Evolutionary conservation across 2,113 vertebrate species (phyloP).

Genomic region (Scalopus aquaticus): DNA sequence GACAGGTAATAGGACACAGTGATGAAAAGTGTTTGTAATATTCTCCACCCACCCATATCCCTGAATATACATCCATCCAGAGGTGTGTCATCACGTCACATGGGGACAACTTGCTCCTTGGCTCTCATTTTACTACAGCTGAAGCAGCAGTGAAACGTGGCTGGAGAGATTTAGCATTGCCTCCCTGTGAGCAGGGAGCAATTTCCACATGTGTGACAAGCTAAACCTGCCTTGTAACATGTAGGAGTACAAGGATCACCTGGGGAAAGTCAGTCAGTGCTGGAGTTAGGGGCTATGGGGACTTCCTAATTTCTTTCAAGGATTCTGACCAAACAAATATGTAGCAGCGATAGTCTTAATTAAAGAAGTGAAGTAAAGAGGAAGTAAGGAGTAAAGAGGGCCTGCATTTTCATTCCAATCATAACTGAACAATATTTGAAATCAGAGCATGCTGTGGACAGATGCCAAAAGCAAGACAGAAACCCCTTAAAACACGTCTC

Average conservation of each 20-base stretch:
- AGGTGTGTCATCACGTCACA: conserved; percentile 37
- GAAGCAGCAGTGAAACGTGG: not conserved
- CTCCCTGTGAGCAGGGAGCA: not conserved
- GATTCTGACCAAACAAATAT: not conserved
- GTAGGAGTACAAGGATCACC: not conserved
- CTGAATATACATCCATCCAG: conserved; percentile 28
- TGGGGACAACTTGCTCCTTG: conserved; percentile 13
- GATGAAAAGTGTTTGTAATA: conserved; percentile 41
- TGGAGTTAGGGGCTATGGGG: not conserved
- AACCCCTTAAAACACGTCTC: not conserved
- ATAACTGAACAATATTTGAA: not conserved
- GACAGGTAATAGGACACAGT: conserved; percentile 44
- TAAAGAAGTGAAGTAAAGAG: not conserved
- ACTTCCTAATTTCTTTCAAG: not conserved
- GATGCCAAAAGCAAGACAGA: not conserved
- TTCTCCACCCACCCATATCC: conserved; percentile 8
- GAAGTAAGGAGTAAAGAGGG: not conserved
- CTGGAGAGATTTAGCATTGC: not conserved
- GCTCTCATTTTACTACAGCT: conserved; percentile 23
- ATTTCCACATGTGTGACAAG: not conserved
- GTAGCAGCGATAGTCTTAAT: not conserved
- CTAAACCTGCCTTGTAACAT: not conserved
- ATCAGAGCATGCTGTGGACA: not conserved
- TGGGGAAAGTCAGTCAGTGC: not conserved
- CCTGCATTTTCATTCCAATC: not conserved